Conservation (phyloP, 2,113 vertebrate genomes). For the Syngnathoides biaculeatus region DNA sequence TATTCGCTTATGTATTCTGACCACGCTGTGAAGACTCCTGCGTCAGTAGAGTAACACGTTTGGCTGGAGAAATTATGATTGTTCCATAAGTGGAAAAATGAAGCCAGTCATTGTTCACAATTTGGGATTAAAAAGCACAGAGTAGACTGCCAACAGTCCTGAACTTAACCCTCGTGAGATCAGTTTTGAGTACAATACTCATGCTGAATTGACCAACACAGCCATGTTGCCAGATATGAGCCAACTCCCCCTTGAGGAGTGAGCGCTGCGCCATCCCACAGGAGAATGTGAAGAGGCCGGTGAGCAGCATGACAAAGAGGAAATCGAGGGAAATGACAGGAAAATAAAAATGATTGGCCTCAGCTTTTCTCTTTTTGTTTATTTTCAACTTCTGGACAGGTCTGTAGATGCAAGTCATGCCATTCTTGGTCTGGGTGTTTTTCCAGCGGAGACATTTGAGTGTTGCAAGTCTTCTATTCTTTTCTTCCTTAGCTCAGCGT, state of each 20-base stretch:
- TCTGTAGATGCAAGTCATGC: neutral
- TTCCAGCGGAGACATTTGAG: neutral
- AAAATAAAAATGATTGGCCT: neutral
- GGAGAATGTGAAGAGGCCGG: neutral
- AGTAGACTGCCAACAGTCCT: neutral
- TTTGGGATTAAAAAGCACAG: neutral
- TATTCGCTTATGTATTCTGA: neutral
- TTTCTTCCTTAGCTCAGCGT: neutral
- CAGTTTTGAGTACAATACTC: neutral
- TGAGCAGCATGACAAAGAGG: neutral
- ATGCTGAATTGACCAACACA: neutral
- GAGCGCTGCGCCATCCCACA: neutral
- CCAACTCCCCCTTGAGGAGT: neutral
- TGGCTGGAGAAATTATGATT: neutral
- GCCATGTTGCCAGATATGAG: neutral
- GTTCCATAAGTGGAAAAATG: neutral
- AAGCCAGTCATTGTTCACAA: neutral
- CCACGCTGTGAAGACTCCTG: neutral
- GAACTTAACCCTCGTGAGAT: neutral
- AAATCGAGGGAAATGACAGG: neutral
- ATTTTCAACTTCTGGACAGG: neutral
- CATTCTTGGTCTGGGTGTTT: neutral
- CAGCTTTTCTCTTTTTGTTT: neutral
- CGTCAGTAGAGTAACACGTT: neutral
- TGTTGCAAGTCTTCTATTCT: neutral